A percentile compares a stretch with the other conserved stretches of the same genome.
Evolutionary conservation across 2,888 invertebrate species (phyloP).

Genomic region (Anoplius nigerrimus): DNA sequence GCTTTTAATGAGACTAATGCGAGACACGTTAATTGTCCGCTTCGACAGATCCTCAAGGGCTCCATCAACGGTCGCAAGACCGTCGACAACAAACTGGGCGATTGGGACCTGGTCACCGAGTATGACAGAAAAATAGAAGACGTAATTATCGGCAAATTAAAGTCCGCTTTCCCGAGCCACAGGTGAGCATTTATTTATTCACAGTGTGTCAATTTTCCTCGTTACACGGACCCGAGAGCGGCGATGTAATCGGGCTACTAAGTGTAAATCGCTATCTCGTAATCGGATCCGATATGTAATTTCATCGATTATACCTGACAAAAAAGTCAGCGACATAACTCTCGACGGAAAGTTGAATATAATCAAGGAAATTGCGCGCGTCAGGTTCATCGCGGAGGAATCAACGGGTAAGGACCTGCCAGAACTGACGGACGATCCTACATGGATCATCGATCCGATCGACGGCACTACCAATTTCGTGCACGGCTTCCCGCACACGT

Average conservation of each 20-base stretch:
- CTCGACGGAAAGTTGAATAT: too few relatives aligned
- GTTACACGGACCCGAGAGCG: not conserved
- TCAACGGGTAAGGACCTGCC: constrained; percentile 77
- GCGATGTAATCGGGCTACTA: not conserved
- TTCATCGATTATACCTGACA: too few relatives aligned
- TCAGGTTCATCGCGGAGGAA: constrained; percentile 90
- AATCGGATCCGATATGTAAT: too few relatives aligned
- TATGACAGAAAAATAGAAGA: constrained; percentile 88
- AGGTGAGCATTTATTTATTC: constrained; percentile 74
- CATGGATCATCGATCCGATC: constrained; percentile 92
- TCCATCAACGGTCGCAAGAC: constrained; percentile 60
- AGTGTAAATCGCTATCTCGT: too few relatives aligned
- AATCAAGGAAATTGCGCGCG: not conserved
- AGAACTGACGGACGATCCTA: constrained; percentile 84
- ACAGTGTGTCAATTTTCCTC: too few relatives aligned
- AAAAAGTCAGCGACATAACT: too few relatives aligned
- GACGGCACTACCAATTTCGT: constrained; percentile 95
- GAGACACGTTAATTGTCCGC: not conserved
- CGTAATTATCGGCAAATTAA: constrained; percentile 80
- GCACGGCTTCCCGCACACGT: constrained; percentile 81
- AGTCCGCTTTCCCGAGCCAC: constrained; percentile 79
- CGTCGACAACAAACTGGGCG: constrained; percentile 79
- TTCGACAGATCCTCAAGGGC: constrained; percentile 56
- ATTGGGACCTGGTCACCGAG: constrained; percentile 88
- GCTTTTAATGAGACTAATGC: too few relatives aligned